phyloP scores from a whole-genome alignment of 2,888 invertebrate species.

The Meta bourneti region DNA sequence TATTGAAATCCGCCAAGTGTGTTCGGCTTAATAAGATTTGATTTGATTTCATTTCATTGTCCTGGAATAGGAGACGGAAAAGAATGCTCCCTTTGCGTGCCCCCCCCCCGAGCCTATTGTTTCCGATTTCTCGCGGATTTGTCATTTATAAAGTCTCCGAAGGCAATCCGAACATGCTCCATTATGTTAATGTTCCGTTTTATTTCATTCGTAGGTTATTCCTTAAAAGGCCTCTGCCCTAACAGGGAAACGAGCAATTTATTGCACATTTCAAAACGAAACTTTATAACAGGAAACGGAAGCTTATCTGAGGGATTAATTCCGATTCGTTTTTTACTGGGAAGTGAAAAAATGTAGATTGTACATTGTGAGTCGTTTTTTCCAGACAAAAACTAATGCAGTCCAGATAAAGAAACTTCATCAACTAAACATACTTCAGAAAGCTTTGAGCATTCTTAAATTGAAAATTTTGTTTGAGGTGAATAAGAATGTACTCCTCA shows the following conservation, averaged over 20 bases:
- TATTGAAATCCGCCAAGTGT: constrained; percentile 49
- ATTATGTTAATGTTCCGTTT: constrained; percentile 15
- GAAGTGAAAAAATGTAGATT: no score
- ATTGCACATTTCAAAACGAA: neutral
- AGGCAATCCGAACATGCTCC: neutral
- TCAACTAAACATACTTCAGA: no score
- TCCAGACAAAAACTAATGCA: no score
- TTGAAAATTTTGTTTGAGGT: no score
- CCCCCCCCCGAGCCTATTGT: neutral
- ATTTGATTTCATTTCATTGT: constrained; percentile 53
- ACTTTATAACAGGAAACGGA: neutral
- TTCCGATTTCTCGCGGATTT: constrained; percentile 20
- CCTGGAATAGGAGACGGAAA: constrained; percentile 8
- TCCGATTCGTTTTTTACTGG: no score
- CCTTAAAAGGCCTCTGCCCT: neutral
- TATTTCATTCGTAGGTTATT: neutral
- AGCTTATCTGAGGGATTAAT: no score
- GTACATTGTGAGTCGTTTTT: no score
- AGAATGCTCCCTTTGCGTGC: neutral
- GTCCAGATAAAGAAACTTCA: no score
- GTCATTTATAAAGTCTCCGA: neutral
- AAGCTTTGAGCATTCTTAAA: no score
- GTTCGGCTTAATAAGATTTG: constrained; percentile 39
- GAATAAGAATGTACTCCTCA: no score
- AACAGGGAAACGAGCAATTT: neutral